Conservation (phyloP, 1,140 invertebrate genomes). For the Anastrepha obliqua region DNA sequence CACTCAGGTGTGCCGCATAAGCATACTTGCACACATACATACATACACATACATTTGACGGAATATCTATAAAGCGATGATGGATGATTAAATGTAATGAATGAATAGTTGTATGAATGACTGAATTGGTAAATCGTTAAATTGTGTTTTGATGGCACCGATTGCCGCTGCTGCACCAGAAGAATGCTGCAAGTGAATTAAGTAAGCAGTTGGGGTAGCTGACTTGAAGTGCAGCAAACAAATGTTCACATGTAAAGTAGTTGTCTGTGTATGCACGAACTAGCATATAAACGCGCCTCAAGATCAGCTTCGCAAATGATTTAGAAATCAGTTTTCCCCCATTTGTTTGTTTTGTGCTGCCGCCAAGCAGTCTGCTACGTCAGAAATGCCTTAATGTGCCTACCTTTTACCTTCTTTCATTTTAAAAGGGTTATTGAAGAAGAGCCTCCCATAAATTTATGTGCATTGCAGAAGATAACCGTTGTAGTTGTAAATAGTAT, state of each 20-base stretch:
- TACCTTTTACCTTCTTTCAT: background rate
- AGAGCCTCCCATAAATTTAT: too few relatives aligned
- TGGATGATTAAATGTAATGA: conserved; percentile 49
- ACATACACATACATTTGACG: background rate
- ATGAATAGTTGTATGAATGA: conserved; percentile 1
- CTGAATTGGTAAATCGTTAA: conserved; percentile 33
- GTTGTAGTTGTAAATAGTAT: too few relatives aligned
- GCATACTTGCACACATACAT: background rate
- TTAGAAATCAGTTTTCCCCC: conserved; percentile 13
- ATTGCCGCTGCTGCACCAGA: background rate
- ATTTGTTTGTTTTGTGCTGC: background rate
- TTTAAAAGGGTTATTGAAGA: too few relatives aligned
- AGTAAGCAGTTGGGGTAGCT: background rate
- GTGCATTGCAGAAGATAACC: too few relatives aligned
- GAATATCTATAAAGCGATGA: conserved; percentile 22
- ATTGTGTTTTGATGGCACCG: conserved; percentile 36
- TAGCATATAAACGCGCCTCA: background rate
- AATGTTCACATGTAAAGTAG: background rate
- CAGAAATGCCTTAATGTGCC: background rate
- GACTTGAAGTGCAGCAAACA: background rate
- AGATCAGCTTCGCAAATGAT: conserved; percentile 6
- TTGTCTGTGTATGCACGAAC: background rate
- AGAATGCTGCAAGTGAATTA: conserved; percentile 26
- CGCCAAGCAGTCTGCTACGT: conserved; percentile 17
- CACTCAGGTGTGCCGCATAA: conserved; percentile 32